Base-by-base conservation (phyloP, 2,888 invertebrate species). In the Sipha maydis region DNA sequence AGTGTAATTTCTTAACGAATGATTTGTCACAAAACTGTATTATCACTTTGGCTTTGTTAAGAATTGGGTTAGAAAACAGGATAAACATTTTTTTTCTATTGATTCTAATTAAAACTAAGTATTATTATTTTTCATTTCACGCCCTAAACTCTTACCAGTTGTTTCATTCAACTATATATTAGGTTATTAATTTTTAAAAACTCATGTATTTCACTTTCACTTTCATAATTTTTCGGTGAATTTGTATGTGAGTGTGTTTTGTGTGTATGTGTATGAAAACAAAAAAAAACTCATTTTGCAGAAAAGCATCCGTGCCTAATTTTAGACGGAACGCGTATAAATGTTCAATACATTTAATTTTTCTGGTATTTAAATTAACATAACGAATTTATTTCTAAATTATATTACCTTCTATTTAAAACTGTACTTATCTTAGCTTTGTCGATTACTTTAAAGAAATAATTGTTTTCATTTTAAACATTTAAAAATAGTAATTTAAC, bases 1-100 rank as follows among this genome's bases (percentile, higher is more conserved):
- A 94, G 95, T 91, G 79, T 85, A n/a, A 80, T 80, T 34, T 85
- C 11, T 56, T 1, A 28, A 38, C 11, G 5, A 19, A 56, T 38
- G 56, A 73, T 86, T n/a, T 56, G 38, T 79, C 2, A 19, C 28
- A 54, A 56, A 38, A 85, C 3, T n/a, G 28, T 73, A 86, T 73
- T 73, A 38, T 86, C 38, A 17, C 7, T 28, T 34, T 31, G 61
- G 76, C 9, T 79, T 38, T 14, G 56, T 73, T 28, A 56, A 79
- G 34, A 86, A 86, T 25, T 38, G 1, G 31, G 38, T 61, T 38
- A 73, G 78, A 78, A 77, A 69, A 48, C 34, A 34, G 19, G 25
- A 71, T 67, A 31, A 71, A 83, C 28, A 67, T n/a, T 25, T n/a
- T 25, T n/a, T n/a, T 85, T 85, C 48, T 9, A 1, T 34, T n/a